Evolutionary conservation across 2,888 invertebrate genomes (phyloP).

Genomic region (Pseudanteris insignis): DNA sequence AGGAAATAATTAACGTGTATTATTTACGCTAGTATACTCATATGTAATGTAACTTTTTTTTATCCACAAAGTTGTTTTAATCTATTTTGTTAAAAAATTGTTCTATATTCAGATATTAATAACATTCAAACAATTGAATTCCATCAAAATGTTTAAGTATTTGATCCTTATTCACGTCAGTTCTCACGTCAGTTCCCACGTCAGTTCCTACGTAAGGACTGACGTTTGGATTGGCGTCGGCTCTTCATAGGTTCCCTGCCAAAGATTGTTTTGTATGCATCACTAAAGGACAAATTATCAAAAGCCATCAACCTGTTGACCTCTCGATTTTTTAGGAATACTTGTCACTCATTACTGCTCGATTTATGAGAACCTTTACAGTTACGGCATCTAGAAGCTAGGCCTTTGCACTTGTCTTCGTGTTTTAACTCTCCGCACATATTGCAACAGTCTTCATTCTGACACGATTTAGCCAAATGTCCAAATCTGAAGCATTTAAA

Average conservation of each 20-base stretch:
- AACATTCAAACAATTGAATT: background rate
- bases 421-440: conserved; percentile 11
- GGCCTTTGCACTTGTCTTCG: background rate
- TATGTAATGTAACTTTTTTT: too few relatives aligned
- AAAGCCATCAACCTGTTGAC: conserved; percentile 8
- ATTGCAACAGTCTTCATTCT: background rate
- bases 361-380: conserved; percentile 16
- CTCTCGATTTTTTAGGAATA: background rate
- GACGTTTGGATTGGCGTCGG: too few relatives aligned
- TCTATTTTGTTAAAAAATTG: background rate
- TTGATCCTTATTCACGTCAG: too few relatives aligned
- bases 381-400: conserved; percentile 9
- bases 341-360: background rate
- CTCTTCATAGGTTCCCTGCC: background rate
- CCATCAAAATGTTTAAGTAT: too few relatives aligned
- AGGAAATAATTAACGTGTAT: too few relatives aligned
- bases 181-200: too few relatives aligned
- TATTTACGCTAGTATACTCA: too few relatives aligned
- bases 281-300: conserved; percentile 6
- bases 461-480: conserved; percentile 6
- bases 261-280: conserved; percentile 6
- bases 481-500: conserved; percentile 8
- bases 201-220: too few relatives aligned
- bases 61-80: background rate
- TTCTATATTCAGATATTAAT: too few relatives aligned